These are phyloP conservation scores for Channallabes apus DNA, from an alignment of 2,797 vertebrate genomes.

Conservation along the genomic window DNA sequence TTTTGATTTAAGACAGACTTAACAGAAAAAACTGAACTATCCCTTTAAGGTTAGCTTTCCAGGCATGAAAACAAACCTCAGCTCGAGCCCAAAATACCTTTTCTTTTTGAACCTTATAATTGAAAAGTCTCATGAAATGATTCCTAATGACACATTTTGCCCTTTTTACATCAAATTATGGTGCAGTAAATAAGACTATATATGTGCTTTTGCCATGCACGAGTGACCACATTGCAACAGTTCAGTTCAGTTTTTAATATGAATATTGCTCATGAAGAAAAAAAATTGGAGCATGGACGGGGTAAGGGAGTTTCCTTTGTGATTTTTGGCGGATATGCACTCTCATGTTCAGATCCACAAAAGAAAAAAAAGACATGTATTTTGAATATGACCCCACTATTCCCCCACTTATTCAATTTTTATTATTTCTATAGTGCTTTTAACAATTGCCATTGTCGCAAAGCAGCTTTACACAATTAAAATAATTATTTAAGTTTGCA, in stretches of 20 bases:
- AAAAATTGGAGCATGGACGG: not conserved
- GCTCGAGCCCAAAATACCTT: not conserved
- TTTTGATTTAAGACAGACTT: too few relatives aligned
- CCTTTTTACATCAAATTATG: not conserved
- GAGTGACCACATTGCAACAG: not conserved
- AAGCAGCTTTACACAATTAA: too few relatives aligned
- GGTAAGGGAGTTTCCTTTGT: conserved; percentile 13
- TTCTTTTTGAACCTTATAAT: not conserved
- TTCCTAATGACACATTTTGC: not conserved
- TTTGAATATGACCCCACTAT: conserved; percentile 19
- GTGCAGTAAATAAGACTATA: not conserved
- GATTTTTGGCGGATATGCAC: conserved; percentile 26
- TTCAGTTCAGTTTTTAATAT: not conserved
- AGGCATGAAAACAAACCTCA: not conserved
- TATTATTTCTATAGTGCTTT: too few relatives aligned
- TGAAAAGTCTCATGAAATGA: not conserved
- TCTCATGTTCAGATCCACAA: not conserved
- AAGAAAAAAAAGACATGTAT: not conserved
- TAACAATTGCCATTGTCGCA: too few relatives aligned
- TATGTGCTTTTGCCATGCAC: not conserved
- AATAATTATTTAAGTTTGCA: too few relatives aligned
- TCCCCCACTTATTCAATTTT: conserved; percentile 24
- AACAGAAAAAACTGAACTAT: too few relatives aligned
- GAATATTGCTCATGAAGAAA: not conserved
- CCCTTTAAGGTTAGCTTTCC: not conserved